These are phyloP conservation scores for Zapus hudsonius DNA, from an alignment of 2,113 vertebrate species.

Conservation along the genomic window DNA sequence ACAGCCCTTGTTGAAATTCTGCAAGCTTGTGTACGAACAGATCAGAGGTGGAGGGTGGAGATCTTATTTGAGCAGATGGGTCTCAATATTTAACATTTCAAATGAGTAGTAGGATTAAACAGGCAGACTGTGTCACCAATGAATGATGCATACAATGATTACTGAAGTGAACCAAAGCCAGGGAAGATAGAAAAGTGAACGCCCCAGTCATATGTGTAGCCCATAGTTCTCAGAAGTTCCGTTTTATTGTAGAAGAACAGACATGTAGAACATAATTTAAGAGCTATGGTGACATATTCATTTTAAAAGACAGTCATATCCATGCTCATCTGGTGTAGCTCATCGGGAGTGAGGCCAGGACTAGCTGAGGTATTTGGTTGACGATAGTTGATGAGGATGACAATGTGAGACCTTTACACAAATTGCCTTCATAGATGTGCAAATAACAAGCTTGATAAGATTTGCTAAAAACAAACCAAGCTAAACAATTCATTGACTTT, in stretches of 20 bases:
- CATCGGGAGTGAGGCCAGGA: neutral
- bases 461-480: constrained; percentile 64
- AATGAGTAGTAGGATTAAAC: neutral
- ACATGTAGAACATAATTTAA: constrained; percentile 22
- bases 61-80: neutral
- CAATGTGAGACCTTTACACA: neutral
- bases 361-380: neutral
- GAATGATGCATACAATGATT: neutral
- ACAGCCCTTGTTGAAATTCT: constrained; percentile 22
- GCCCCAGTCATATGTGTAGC: neutral
- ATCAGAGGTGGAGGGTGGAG: neutral
- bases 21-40: neutral
- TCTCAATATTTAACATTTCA: constrained; percentile 2
- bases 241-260: constrained; percentile 21
- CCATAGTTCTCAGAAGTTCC: neutral
- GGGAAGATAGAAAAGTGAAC: constrained; percentile 31
- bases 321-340: neutral
- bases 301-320: constrained; percentile 13
- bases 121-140: constrained; percentile 34
- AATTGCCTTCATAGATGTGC: constrained; percentile 26
- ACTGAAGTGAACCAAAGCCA: neutral
- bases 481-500: constrained; percentile 54
- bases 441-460: constrained; percentile 36
- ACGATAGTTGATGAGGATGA: neutral
- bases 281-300: neutral